Evolutionary conservation across 2,888 invertebrate species (phyloP).

Genomic region (Andrena bicolor): DNA sequence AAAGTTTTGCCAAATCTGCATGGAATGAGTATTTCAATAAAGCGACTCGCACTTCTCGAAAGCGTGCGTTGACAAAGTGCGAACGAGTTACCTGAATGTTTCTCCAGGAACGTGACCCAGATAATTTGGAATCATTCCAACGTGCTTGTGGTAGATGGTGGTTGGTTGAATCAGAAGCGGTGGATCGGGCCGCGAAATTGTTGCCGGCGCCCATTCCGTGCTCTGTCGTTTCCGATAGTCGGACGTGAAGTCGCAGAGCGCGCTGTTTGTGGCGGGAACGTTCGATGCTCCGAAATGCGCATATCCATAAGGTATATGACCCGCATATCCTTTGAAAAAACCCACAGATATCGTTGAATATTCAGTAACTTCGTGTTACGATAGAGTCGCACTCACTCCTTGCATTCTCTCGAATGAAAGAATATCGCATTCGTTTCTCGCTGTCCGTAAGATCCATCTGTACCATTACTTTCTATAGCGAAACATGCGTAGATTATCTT

Average conservation of each 20-base stretch:
- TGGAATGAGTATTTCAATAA: constrained; percentile 26
- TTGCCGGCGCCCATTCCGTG: constrained; percentile 91
- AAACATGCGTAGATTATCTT: neutral
- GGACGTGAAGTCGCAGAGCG: constrained; percentile 91
- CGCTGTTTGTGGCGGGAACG: constrained; percentile 89
- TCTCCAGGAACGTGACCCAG: constrained; percentile 92
- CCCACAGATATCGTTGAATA: constrained; percentile 11
- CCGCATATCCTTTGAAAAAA: constrained; percentile 87
- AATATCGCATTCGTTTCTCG: constrained; percentile 69
- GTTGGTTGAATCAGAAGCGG: constrained; percentile 86
- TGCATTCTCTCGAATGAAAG: constrained; percentile 69
- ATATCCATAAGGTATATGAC: constrained; percentile 89
- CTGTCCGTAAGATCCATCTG: constrained; percentile 62
- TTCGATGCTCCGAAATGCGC: constrained; percentile 88
- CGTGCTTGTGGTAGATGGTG: constrained; percentile 90
- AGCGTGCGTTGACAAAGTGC: constrained; percentile 7
- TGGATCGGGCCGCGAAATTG: constrained; percentile 86
- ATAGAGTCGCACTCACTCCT: constrained; percentile 63
- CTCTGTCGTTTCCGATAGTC: constrained; percentile 90
- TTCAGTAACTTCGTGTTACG: neutral
- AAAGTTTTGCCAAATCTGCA: constrained; percentile 91
- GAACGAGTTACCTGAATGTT: constrained; percentile 87
- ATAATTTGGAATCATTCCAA: constrained; percentile 92
- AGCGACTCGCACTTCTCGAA: constrained; percentile 3
- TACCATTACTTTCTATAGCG: constrained; percentile 12